Evolutionary conservation across 2,797 vertebrate species (phyloP).

Genomic region (Hydrophis major): DNA sequence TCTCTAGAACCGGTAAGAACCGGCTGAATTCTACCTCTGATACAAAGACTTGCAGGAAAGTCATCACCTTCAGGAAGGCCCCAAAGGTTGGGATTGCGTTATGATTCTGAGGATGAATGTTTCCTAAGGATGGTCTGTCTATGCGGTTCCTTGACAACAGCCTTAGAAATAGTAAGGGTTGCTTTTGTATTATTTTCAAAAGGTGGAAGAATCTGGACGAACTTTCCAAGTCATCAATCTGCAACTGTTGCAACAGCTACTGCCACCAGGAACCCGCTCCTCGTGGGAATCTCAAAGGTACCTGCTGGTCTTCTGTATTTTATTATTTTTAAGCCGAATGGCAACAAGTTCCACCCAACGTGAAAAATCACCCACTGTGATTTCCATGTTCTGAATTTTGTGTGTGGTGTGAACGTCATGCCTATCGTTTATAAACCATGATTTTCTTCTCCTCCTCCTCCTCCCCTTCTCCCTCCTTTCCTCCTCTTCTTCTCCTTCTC

Average conservation of each 20-base stretch:
- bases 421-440: neutral
- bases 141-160: neutral
- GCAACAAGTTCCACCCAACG: neutral
- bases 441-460: neutral
- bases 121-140: neutral
- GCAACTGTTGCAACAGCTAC: conserved; percentile 71
- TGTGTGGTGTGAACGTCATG: neutral
- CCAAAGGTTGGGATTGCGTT: too few relatives aligned
- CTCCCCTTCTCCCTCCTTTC: fast-evolving
- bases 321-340: too few relatives aligned
- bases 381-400: neutral
- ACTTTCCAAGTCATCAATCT: conserved; percentile 30
- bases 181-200: neutral
- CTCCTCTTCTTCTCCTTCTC: too few relatives aligned
- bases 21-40: too few relatives aligned
- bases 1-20: too few relatives aligned
- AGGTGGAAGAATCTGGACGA: conserved; percentile 62
- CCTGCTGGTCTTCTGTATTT: neutral
- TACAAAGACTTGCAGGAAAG: too few relatives aligned
- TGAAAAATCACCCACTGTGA: neutral
- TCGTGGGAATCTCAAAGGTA: conserved; percentile 42
- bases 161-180: neutral
- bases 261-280: conserved; percentile 50
- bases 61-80: too few relatives aligned
- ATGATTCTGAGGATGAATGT: too few relatives aligned